phyloP scores from a whole-genome alignment of 2,113 vertebrate species.

The Rutilus rutilus region DNA sequence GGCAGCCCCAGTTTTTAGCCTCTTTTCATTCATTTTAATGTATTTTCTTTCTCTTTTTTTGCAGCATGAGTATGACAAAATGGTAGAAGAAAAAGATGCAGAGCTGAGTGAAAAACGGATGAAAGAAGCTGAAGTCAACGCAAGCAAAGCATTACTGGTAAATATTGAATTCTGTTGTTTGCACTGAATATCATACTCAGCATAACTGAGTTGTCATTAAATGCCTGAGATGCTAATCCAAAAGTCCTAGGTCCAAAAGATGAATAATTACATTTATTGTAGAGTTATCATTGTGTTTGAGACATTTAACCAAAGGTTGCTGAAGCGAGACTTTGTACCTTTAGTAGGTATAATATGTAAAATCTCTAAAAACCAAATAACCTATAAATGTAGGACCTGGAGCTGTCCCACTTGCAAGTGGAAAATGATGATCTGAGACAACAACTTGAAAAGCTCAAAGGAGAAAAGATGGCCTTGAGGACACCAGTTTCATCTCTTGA shows the following conservation, averaged over 20 bases:
- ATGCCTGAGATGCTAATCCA: background rate
- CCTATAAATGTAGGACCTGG: constrained; percentile 74
- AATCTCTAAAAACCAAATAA: background rate
- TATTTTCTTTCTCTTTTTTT: constrained; percentile 25
- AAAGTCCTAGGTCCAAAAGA: background rate
- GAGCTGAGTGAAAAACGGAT: constrained; percentile 82
- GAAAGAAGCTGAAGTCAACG: constrained; percentile 78
- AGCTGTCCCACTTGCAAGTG: constrained; percentile 75
- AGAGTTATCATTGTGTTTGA: constrained; percentile 3
- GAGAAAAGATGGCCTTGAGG: constrained; percentile 77
- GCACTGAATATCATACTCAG: background rate
- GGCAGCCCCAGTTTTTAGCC: background rate
- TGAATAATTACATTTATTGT: background rate
- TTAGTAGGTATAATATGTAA: background rate
- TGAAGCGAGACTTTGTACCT: background rate
- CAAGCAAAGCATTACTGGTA: constrained; percentile 80
- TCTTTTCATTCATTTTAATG: background rate
- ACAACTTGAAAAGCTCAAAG: constrained; percentile 76
- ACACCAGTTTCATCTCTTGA: constrained; percentile 64
- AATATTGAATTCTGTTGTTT: background rate
- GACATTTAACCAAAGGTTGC: background rate
- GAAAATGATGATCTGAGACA: constrained; percentile 79
- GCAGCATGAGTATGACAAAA: constrained; percentile 89
- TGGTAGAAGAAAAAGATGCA: constrained; percentile 88
- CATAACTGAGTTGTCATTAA: background rate